Conservation (phyloP, 2,888 invertebrate genomes). For the Limnephilus lunatus region DNA sequence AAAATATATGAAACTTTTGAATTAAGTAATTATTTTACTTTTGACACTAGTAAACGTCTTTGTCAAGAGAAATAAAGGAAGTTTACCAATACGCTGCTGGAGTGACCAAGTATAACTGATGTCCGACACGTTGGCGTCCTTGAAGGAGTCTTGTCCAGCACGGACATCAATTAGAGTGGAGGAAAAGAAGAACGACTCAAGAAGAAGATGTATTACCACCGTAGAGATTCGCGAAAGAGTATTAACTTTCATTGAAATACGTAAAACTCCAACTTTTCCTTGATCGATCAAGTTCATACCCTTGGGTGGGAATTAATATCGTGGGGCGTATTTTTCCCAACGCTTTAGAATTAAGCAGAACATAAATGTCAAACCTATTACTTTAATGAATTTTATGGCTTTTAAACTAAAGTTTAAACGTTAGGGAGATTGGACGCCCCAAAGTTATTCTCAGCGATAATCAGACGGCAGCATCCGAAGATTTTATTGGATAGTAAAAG, state of each 20-base stretch:
- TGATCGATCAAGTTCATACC: not conserved
- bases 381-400: constrained; percentile 38
- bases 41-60: too few relatives aligned
- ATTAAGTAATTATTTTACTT: too few relatives aligned
- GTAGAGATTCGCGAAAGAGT: not conserved
- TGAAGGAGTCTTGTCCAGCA: too few relatives aligned
- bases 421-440: constrained; percentile 28
- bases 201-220: too few relatives aligned
- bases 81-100: too few relatives aligned
- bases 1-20: too few relatives aligned
- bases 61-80: too few relatives aligned
- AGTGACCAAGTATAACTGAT: too few relatives aligned
- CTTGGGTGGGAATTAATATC: not conserved
- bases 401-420: constrained; percentile 36
- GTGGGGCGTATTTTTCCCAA: not conserved
- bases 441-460: constrained; percentile 4
- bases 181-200: too few relatives aligned
- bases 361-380: constrained; percentile 50
- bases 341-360: not conserved
- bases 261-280: not conserved
- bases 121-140: too few relatives aligned
- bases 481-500: constrained; percentile 1
- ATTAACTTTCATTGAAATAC: constrained; percentile 15
- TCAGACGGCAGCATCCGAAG: not conserved
- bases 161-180: too few relatives aligned